Evolutionary conservation across 2,797 vertebrate species (phyloP).

Genomic region (Argyrosomus regius): DNA sequence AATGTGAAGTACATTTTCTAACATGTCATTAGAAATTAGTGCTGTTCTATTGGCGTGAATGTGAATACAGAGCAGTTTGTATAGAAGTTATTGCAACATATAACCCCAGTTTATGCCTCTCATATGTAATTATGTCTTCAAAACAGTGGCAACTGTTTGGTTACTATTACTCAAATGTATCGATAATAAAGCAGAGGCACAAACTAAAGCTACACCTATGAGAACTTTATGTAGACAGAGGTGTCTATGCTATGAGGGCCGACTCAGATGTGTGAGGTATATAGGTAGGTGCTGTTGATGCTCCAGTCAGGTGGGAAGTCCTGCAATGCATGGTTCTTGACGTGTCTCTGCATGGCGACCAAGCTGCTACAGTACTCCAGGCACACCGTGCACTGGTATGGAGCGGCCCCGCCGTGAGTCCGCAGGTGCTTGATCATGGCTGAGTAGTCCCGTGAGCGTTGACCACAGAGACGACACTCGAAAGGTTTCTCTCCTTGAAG

Average conservation of each 20-base stretch:
- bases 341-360: constrained; percentile 90
- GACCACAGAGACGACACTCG: constrained; percentile 89
- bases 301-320: constrained; percentile 90
- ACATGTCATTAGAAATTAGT: constrained; percentile 47
- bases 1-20: constrained; percentile 23
- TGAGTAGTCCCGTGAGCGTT: constrained; percentile 91
- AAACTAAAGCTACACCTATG: constrained; percentile 15
- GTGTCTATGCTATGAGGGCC: neutral
- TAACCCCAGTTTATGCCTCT: neutral
- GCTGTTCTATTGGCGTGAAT: constrained; percentile 17
- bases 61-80: constrained; percentile 32
- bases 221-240: neutral
- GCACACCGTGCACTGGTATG: constrained; percentile 91
- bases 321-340: constrained; percentile 86
- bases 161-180: neutral
- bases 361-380: constrained; percentile 89
- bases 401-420: constrained; percentile 88
- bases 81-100: constrained; percentile 27
- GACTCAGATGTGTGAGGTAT: constrained; percentile 81
- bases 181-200: neutral
- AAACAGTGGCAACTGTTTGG: neutral
- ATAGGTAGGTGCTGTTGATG: constrained; percentile 89
- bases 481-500: constrained; percentile 89
- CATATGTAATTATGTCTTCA: neutral
- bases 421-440: constrained; percentile 94